Evolutionary conservation across 1,140 invertebrate genomes (phyloP), one percentile per base, ranked within the genome.

Genomic region (Drusus annulatus): DNA sequence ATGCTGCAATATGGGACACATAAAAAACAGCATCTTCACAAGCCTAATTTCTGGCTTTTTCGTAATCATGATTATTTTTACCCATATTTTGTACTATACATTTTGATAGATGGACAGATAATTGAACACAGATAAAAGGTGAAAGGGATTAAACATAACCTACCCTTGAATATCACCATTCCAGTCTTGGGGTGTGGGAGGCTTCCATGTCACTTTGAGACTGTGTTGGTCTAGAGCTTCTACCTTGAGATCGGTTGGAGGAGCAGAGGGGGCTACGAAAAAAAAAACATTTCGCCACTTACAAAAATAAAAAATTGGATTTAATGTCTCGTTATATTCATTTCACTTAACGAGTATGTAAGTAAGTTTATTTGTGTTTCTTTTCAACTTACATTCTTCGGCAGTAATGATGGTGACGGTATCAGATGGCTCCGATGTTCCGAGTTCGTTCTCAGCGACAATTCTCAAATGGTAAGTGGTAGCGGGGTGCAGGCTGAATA

Each of bases 391-490:
- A 92, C 92, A 92, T 93, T 99, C 97, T 90, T 99, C 98, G 25
- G 96, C 96, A 31, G 97, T 98, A 65, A 97, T 96, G 80, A 98
- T 97, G 0, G 95, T 96, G 0, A 99, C 95, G 8, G 95, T 95
- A 84, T 97, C 95, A 0, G 97, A 98, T 0, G 97, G 96, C 85
- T 97, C 94, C 2, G 97, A 97, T 0, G 93, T 93, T 21, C 98
- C 98, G 80, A 99, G 94, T 88, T 97, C 95, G 87, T 99, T 99
- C 89, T 98, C 96, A 80, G 97, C 98, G 8, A 98, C 94, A 81
- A 99, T 96, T 73, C 97, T 91, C 76, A 98, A 92, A 84, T 98
- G 95, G 86, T 99, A 99, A 1, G 96, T 95, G 0, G 95, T 97
- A 2, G 97, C 96, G 16, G 98, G 97, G 85, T 95, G 92, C 0